Evolutionary conservation across 1,140 invertebrate genomes (phyloP).

Genomic region (Drosophila tani): DNA sequence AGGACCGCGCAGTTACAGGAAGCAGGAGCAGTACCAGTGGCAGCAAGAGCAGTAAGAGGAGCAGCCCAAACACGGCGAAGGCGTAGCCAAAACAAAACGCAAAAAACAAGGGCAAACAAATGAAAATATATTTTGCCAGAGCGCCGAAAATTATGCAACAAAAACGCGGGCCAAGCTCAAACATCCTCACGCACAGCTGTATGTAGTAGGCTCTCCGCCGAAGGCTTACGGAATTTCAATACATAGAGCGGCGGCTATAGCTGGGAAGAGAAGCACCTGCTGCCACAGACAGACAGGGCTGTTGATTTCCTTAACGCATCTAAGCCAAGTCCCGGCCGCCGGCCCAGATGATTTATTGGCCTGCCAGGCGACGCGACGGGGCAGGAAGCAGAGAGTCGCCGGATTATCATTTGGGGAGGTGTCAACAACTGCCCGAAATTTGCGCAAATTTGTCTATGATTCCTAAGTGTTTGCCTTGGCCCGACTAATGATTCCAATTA

Average conservation of each 20-base stretch:
- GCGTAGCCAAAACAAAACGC: conserved; percentile 48
- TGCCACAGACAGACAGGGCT: conserved; percentile 50
- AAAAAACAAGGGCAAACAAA: conserved; percentile 52
- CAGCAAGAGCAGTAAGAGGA: not conserved
- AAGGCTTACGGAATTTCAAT: conserved; percentile 32
- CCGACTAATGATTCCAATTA: conserved; percentile 73
- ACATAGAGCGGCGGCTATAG: conserved; percentile 19
- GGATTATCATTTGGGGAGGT: conserved; percentile 50
- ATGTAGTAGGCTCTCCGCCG: conserved; percentile 6
- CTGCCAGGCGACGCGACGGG: conserved; percentile 26
- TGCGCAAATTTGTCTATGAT: conserved; percentile 72
- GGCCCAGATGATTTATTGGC: conserved; percentile 72
- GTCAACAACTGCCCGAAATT: conserved; percentile 68
- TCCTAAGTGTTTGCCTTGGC: conserved; percentile 44
- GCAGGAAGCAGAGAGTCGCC: conserved; percentile 33
- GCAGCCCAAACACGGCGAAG: conserved; percentile 42
- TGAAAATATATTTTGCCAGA: conserved; percentile 59
- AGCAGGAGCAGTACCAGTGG: conserved; percentile 9
- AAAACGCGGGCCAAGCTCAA: conserved; percentile 39
- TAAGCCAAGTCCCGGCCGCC: conserved; percentile 65
- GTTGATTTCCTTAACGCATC: conserved; percentile 71
- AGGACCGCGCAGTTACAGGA: conserved; percentile 33
- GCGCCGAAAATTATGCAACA: conserved; percentile 62
- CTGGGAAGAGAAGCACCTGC: conserved; percentile 66
- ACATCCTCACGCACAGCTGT: conserved; percentile 25